Percentiles rank a stretch among this genome's conserved stretches.
These are phyloP conservation scores for Mechanitis messenoides DNA, from an alignment of 2,888 invertebrate species.

Conservation along the genomic window DNA sequence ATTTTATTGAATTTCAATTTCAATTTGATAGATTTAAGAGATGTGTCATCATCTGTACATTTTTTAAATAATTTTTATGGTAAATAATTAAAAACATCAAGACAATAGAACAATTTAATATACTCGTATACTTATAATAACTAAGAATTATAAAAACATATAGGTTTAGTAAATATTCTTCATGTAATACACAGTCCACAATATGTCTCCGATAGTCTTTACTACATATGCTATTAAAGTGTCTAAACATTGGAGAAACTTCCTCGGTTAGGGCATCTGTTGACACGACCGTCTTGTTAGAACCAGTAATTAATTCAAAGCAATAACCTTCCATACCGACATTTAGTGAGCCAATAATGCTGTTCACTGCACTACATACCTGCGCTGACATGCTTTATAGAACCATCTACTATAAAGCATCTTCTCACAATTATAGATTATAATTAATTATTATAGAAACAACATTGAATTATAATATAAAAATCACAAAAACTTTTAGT, in stretches of 20 bases:
- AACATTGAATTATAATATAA: background rate
- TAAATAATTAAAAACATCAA: background rate
- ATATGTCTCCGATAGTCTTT: background rate
- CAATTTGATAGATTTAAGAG: no score
- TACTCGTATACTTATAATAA: no score
- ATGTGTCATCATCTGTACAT: constrained; percentile 5
- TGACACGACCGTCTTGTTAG: constrained; percentile 30
- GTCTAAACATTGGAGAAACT: constrained; percentile 17
- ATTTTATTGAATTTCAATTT: no score
- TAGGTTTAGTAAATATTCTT: background rate
- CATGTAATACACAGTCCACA: background rate
- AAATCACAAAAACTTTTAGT: background rate
- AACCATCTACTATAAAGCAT: constrained; percentile 16
- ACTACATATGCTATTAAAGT: constrained; percentile 9
- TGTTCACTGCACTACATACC: constrained; percentile 19
- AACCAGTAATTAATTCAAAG: constrained; percentile 31
- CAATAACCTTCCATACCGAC: constrained; percentile 27
- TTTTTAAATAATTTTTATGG: background rate
- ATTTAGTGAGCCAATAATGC: constrained; percentile 24
- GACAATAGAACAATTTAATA: no score
- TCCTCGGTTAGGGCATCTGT: constrained; percentile 26
- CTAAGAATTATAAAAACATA: background rate
- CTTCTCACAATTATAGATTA: constrained; percentile 17
- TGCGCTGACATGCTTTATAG: constrained; percentile 19
- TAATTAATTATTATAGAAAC: background rate